Evolutionary conservation across 2,888 invertebrate species (phyloP), one percentile per base, ranked within the genome.

Genomic region (Barypeithes pellucidus): DNA sequence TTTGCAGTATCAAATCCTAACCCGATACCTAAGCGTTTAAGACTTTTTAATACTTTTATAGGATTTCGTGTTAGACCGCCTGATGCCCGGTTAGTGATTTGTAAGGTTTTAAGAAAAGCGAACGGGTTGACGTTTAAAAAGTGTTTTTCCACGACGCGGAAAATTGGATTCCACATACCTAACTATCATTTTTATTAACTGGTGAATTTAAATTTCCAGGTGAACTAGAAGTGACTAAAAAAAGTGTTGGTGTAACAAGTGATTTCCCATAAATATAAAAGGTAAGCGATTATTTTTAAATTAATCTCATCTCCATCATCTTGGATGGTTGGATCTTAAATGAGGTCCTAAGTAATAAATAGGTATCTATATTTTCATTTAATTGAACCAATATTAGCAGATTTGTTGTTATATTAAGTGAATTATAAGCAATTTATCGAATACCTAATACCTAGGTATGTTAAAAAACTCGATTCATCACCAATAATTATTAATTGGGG

Each of bases 11-110:
- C 86, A 85, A 86, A 84, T 84, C 83, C 84, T 84, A 84, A 89
- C 89, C 89, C 90, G 89, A 88, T 89, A 89, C 89, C 89, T 90
- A 91, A 91, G 90, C 90, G 89, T 89, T 90, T 91, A 91, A 91
- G 90, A 90, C 90, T 90, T 91, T 87, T 90, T 90, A 91, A 91
- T 91, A 91, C 91, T 90, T 90, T 90, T 90, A 89, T 84, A 83
- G 86, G 86, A 86, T 86, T 85, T 85, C 82, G 84, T 81, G 81
- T 67, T 74, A 84, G 83, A 84, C 83, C 84, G 83, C 80, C 80
- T 78, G 78, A 77, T 80, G 81, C 82, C 82, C 82, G 82, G 82
- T 81, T 84, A 82, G 84, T 84, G 85, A 86, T 86, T 85, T 85
- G 85, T 85, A 83, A 84, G 84, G 84, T 83, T 83, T 83, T 84